Percentiles rank a stretch among this genome's conserved stretches.
Evolutionary conservation across 37 sponge, comb jelly and placozoan species (phyloP).

Genomic region (Axinella damicornis): DNA sequence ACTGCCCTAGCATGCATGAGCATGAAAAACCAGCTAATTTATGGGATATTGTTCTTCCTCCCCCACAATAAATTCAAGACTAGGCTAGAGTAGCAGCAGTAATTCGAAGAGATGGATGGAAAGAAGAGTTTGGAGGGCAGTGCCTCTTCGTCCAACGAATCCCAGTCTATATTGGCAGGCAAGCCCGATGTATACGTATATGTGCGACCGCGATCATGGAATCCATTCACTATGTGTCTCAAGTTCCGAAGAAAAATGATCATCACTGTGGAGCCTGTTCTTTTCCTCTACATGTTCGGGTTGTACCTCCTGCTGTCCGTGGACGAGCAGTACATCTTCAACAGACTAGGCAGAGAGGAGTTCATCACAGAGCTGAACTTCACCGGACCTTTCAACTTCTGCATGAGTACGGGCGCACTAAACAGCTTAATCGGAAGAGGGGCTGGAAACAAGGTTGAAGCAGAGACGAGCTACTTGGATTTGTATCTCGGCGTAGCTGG

Average conservation of each 20-base stretch:
- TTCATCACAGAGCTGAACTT: background rate
- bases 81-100: too few species aligned
- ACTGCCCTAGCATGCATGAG: too few species aligned
- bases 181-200: too few species aligned
- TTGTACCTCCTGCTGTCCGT: background rate
- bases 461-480: conserved; percentile 7
- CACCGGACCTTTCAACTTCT: conserved; percentile 11
- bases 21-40: too few species aligned
- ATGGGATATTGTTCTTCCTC: too few species aligned
- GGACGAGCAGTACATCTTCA: conserved; percentile 38
- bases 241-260: background rate
- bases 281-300: conserved; percentile 34
- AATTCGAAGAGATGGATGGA: too few species aligned
- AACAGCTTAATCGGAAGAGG: background rate
- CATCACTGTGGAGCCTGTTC: conserved; percentile 42
- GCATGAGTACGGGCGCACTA: background rate
- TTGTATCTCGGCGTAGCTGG: conserved; percentile 10
- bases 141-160: too few species aligned
- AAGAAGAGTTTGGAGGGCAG: too few species aligned
- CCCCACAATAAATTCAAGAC: too few species aligned
- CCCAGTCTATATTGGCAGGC: too few species aligned
- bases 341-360: background rate
- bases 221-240: background rate
- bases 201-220: background rate
- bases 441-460: conserved; percentile 24